A percentile compares a stretch with the other conserved stretches of the same genome.
Conservation (phyloP, 2,888 invertebrate genomes). For the Plagodis pulveraria region DNA sequence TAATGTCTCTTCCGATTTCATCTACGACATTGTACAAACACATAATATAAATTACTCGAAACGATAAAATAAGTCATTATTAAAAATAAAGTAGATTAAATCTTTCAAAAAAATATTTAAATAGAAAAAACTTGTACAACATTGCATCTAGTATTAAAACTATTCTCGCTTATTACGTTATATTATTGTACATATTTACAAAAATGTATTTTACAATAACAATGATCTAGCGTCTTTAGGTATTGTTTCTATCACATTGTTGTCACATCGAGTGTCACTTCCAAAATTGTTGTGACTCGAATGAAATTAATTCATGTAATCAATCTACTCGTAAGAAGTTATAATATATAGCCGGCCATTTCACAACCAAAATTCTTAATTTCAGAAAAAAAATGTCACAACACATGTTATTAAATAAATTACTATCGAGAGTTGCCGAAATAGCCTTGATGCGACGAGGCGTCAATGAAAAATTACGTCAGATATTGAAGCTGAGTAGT, state of each 20-base stretch:
- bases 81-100: constrained; percentile 83
- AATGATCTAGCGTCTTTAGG: constrained; percentile 84
- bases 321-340: constrained; percentile 9
- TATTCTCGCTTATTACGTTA: constrained; percentile 76
- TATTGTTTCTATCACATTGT: constrained; percentile 83
- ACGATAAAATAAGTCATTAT: constrained; percentile 83
- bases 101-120: constrained; percentile 82
- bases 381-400: constrained; percentile 53
- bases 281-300: constrained; percentile 14
- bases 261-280: constrained; percentile 44
- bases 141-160: constrained; percentile 81
- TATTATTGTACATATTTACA: constrained; percentile 84
- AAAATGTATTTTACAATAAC: constrained; percentile 81
- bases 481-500: constrained; percentile 2
- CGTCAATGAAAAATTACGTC: constrained; percentile 34
- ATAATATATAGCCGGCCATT: constrained; percentile 50
- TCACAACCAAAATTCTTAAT: constrained; percentile 60
- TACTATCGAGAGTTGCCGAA: constrained; percentile 34
- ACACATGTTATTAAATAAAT: constrained; percentile 41
- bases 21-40: constrained; percentile 82
- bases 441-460: constrained; percentile 38
- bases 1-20: constrained; percentile 78
- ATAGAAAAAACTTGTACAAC: constrained; percentile 82
- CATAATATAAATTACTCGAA: constrained; percentile 83
- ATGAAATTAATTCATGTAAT: constrained; percentile 31